Percentiles rank a stretch among this genome's conserved stretches.
Evolutionary conservation across 2,888 invertebrate genomes (phyloP).

Genomic region (Melikaiella ostensackeni): DNA sequence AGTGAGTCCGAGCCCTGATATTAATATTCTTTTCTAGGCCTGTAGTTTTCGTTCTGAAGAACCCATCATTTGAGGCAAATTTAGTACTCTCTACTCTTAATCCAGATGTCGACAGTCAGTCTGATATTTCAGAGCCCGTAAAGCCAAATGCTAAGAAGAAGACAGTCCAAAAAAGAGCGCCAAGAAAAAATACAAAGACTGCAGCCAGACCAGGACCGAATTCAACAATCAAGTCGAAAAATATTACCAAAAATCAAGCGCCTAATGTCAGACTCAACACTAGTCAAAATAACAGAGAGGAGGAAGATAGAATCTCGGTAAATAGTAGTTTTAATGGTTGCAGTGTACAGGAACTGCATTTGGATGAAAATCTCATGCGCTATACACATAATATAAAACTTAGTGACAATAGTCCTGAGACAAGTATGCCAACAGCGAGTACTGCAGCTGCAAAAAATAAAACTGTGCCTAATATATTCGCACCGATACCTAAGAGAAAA

Average conservation of each 20-base stretch:
- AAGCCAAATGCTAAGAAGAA: slow-evolving; percentile 5
- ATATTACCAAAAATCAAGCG: background rate
- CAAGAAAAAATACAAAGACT: slow-evolving; percentile 27
- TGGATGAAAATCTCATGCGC: slow-evolving; percentile 1
- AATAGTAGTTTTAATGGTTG: background rate
- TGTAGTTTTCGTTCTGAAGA: slow-evolving; percentile 86
- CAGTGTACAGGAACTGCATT: background rate
- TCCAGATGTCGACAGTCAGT: slow-evolving; percentile 77
- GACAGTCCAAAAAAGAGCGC: slow-evolving; percentile 37
- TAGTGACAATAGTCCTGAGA: background rate
- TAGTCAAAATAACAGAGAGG: background rate
- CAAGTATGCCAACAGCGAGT: slow-evolving; percentile 1
- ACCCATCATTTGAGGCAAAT: slow-evolving; percentile 87
- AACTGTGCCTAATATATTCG: slow-evolving; percentile 45
- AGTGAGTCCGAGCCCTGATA: background rate
- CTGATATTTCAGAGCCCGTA: slow-evolving; percentile 61
- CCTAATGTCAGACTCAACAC: background rate
- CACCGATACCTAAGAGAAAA: slow-evolving; percentile 49
- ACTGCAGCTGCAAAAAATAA: slow-evolving; percentile 29
- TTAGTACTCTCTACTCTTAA: slow-evolving; percentile 89
- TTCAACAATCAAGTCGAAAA: slow-evolving; percentile 8
- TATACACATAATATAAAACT: background rate
- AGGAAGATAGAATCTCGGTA: slow-evolving; percentile 8
- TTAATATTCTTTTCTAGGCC: slow-evolving; percentile 80
- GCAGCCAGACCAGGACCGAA: background rate